Conservation (phyloP, 2,113 vertebrate species). For the Pedetes capensis region DNA sequence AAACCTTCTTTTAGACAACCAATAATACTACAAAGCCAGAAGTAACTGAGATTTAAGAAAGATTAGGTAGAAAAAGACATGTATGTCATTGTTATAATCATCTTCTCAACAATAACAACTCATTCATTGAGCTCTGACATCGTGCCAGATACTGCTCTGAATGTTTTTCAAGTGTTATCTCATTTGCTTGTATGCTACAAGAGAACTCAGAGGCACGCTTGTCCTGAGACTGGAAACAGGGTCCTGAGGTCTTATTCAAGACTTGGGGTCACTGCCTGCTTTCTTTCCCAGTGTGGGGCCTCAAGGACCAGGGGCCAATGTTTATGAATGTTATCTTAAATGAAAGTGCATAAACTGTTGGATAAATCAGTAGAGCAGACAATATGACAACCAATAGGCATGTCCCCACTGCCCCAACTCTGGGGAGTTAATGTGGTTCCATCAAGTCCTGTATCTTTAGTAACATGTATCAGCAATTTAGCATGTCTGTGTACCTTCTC, state of each 20-base stretch:
- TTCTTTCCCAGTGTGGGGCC: neutral
- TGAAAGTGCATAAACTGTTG: neutral
- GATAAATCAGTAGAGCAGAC: neutral
- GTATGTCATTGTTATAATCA: neutral
- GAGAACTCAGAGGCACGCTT: neutral
- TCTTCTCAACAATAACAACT: conserved; percentile 9
- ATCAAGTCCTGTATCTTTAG: neutral
- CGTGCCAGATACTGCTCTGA: neutral
- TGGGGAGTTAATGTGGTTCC: neutral
- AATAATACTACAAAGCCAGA: conserved; percentile 31
- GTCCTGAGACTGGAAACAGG: neutral
- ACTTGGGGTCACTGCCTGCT: neutral
- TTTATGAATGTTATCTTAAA: neutral
- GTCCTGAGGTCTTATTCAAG: neutral
- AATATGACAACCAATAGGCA: too few relatives aligned
- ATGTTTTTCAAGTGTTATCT: neutral
- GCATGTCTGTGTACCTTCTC: neutral
- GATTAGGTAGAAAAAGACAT: neutral
- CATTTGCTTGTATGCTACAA: neutral
- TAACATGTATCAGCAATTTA: neutral
- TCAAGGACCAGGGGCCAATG: too few relatives aligned
- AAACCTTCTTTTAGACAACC: neutral
- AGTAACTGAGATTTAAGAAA: neutral
- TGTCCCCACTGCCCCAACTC: neutral
- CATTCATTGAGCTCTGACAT: neutral